Base-by-base conservation (phyloP, 2,797 vertebrate genomes). In the Sternarchorhynchus goeldii region DNA sequence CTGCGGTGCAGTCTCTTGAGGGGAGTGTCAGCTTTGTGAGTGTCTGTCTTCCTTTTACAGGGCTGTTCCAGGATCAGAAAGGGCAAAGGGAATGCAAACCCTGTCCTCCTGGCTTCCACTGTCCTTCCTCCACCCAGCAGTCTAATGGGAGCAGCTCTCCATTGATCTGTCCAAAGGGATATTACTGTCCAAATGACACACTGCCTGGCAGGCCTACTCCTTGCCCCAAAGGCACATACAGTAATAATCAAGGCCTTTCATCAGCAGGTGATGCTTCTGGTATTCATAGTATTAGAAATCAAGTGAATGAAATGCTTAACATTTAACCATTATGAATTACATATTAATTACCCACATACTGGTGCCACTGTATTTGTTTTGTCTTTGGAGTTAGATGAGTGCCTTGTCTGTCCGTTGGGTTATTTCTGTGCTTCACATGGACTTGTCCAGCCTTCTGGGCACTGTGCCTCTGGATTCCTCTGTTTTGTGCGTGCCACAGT, bases 211-310 rank as follows among this genome's bases (percentile, higher is more conserved):
- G 79, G 0, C 94, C 93, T 66, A 72, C 94, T 25, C 94, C 96
- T 0, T 98, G 96, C 87, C 95, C 96, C 29, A 86, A 82, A 80
- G 96, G 96, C 69, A 96, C 95, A 64, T 96, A 93, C 88, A 94
- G 89, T 17, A 87, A 92, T 3, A 84, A 55, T 21, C 88, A 85
- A 72, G 94, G 94, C 77, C 91, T 94, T 76, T 90, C 86, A 65
- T 84, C 85, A 39, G 86, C 81, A 88, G 93, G 94, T 94, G 69
- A 77, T 68, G n/a, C 14, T 71, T 77, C 4, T 36, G 6, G 34
- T 82, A 4, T 78, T 57, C 73, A 4, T 21, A 62, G 6, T 45
- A 41, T 25, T 63, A 55, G 50, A 17, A 50, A 31, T 36, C 41
- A 62, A 18, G 6, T 55, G 4, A 74, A 20, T 57, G 18, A 55